Evolutionary conservation across 2,797 vertebrate species (phyloP), one percentile per base, ranked within the genome.

Genomic region (Sternotherus odoratus): DNA sequence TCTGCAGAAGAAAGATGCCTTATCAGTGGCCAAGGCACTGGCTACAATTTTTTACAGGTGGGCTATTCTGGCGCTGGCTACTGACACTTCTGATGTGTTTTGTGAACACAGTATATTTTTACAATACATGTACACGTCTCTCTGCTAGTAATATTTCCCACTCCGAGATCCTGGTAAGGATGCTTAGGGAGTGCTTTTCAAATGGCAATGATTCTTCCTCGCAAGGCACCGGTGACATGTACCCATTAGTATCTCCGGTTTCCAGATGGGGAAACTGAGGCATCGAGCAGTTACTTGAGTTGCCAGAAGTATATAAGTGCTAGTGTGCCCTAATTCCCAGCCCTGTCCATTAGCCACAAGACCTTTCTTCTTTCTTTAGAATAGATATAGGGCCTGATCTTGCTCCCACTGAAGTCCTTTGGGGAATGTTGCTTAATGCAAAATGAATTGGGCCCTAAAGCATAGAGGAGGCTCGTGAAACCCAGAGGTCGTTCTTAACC

Each of bases 11-110:
- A 98, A 97, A 39, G 98, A 99, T 53, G 95, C 98, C 3, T 88
- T 98, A 11, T 98, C 98, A 1, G 98, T 99, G 54, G 98, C 99
- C 3, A 98, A 98, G 96, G 99, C 98, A 43, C 97, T 99, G 88
- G 98, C 98, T 72, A 96, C 98, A 36, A 87, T 98, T 43, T 98
- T 99, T 96, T 99, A 98, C 98, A 99, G 99, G 99, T 99, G 96
- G 46, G 92, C 46, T 86, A 33, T 56, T 90, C 7, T 83, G 33
- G 5, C 86, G 1, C 10, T 77, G 89, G 60, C 77, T 72, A 77
- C 15, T 92, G 83, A 57, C 39, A 39, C 66, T 69, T 69, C 17
- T 6, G 36, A n/a, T n/a, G 15, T 8, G 28, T 60, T 24, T 43
- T 88, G 56, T 36, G 90, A 28, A 95, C 91, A 82, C n/a, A 6